phyloP scores from a whole-genome alignment of 2,797 vertebrate species.

The Catostomus latipinnis region DNA sequence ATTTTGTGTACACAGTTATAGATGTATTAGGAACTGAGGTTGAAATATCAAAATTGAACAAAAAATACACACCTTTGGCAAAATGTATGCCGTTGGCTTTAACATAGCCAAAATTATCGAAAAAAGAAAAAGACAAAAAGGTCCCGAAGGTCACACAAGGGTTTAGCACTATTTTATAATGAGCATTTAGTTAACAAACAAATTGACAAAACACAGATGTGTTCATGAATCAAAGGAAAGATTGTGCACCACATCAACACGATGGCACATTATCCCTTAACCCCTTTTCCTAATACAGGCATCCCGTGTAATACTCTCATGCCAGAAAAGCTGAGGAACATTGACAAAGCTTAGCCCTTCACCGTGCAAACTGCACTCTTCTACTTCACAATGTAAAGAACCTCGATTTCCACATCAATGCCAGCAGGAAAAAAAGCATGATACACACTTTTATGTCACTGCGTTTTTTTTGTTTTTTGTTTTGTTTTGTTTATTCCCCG shows the following conservation, averaged over 20 bases:
- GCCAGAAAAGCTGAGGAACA: slow-evolving; percentile 35
- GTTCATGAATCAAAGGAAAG: background rate
- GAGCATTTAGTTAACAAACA: background rate
- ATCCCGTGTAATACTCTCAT: background rate
- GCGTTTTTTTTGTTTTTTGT: slow-evolving; percentile 76
- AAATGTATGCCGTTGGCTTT: too few species aligned
- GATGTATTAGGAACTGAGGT: too few species aligned
- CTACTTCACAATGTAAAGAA: slow-evolving; percentile 82
- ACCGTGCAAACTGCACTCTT: slow-evolving; percentile 76
- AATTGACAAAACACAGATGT: background rate
- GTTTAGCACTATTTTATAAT: background rate
- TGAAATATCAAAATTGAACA: too few species aligned
- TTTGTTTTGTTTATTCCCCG: slow-evolving; percentile 70
- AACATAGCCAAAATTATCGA: too few species aligned
- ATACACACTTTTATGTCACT: slow-evolving; percentile 89
- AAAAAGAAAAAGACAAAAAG: too few species aligned
- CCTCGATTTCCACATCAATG: slow-evolving; percentile 96
- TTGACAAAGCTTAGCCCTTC: slow-evolving; percentile 53
- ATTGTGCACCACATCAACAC: background rate
- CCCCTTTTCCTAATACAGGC: background rate
- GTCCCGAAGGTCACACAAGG: background rate
- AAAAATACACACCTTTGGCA: too few species aligned
- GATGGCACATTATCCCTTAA: background rate
- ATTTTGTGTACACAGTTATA: too few species aligned
- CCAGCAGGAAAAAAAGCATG: slow-evolving; percentile 76